These are phyloP conservation scores for Galerucella pusilla DNA, from an alignment of 2,888 invertebrate species.

Conservation along the genomic window DNA sequence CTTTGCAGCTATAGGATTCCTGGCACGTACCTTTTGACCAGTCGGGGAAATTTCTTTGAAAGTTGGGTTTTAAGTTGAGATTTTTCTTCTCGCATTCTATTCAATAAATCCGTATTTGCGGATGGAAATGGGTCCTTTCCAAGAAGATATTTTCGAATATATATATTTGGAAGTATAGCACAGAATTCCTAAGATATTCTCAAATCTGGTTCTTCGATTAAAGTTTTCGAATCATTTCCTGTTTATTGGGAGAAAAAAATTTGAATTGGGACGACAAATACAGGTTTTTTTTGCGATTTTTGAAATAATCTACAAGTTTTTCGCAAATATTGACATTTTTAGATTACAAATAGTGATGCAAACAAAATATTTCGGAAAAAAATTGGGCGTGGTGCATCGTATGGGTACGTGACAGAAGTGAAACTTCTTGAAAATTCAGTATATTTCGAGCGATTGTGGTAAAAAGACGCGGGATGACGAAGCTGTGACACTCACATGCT, in stretches of 20 bases:
- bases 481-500: too few species aligned
- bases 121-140: conserved; percentile 33
- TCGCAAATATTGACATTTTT: too few species aligned
- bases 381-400: too few species aligned
- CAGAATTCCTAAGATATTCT: conserved; percentile 11
- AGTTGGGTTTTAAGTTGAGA: conserved; percentile 52
- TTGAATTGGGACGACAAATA: too few species aligned
- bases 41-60: conserved; percentile 49
- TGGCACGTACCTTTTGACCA: conserved; percentile 43
- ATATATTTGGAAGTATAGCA: conserved; percentile 12
- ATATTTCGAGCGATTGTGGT: too few species aligned
- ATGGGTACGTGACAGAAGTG: too few species aligned
- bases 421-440: too few species aligned
- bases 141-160: conserved; percentile 18
- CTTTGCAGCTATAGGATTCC: conserved; percentile 31
- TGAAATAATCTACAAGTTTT: too few species aligned
- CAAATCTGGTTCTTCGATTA: conserved; percentile 4
- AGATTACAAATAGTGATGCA: too few species aligned
- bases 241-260: background rate
- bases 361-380: too few species aligned
- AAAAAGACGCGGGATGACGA: too few species aligned
- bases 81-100: conserved; percentile 48
- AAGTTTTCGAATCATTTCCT: background rate
- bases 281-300: too few species aligned
- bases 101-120: conserved; percentile 40